Base-by-base conservation (phyloP, 2,888 invertebrate species). In the Augochlorella aurata region DNA sequence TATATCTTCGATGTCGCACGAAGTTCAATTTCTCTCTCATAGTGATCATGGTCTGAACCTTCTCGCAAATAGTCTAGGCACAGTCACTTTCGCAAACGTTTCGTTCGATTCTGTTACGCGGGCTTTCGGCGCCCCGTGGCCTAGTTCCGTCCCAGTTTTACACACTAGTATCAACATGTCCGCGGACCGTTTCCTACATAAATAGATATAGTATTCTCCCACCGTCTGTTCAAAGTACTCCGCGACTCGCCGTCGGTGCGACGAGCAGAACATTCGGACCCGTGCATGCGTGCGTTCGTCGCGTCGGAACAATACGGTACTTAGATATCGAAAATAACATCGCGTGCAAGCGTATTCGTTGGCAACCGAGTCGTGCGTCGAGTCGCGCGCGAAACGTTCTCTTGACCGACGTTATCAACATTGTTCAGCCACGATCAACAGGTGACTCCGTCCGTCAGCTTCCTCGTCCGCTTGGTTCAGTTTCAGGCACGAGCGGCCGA, bases 1-100 rank as follows among this genome's bases (percentile, higher is more conserved):
- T 61, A 68, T 73, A 38, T 54, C 82, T 84, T 87, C 82, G 84
- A 82, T 75, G 79, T 77, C 77, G 81, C 82, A 79, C 81, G 71
- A 79, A 79, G 84, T 82, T 77, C 82, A 61, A 63, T 65, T 74
- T 49, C 73, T 47, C 18, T 49, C 16, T 69, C n/a, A 50, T 49
- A 65, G 68, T 45, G 80, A 85, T 82, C 79, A 79, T 81, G 84
- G 61, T 70, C 58, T 70, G 38, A 71, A 74, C 74, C 24, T 74
- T 67, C 29, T 73, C 45, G 52, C 52, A 86, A 38, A 38, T 38
- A 38, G 38, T 7, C 38, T 38, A 38, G 88, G 88, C 88, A 88
- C 88, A 85, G 3, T 38, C 38, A 38, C 38, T 38, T 38, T 38
- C 38, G 38, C 38, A 38, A 38, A 38, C 18, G 18, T 63, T 63